Percentiles rank a stretch among this genome's conserved stretches.
Evolutionary conservation across 2,888 invertebrate genomes (phyloP).

Genomic region (Ceraclea dissimilis): DNA sequence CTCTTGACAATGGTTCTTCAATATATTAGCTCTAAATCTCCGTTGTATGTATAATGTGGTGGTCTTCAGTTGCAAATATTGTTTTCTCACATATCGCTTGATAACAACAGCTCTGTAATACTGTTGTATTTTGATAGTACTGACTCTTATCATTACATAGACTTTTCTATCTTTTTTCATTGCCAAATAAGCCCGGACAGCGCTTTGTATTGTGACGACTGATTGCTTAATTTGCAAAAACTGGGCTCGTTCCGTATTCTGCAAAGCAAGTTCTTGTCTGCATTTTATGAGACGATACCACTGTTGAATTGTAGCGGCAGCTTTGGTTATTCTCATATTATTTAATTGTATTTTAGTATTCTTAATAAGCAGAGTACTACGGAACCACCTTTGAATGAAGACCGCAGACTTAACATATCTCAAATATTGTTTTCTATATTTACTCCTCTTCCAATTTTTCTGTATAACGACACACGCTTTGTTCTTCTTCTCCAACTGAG

Average conservation of each 20-base stretch:
- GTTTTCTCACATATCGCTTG: conserved; percentile 34
- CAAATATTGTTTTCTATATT: neutral
- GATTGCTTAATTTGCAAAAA: conserved; percentile 31
- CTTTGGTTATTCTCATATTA: neutral
- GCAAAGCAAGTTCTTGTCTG: neutral
- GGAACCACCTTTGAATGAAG: neutral
- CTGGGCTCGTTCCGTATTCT: conserved; percentile 8
- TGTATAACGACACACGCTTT: conserved; percentile 29
- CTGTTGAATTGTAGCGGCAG: neutral
- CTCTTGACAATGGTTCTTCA: conserved; percentile 12
- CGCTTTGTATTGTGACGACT: conserved; percentile 38
- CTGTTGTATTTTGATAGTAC: conserved; percentile 29
- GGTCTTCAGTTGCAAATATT: conserved; percentile 34
- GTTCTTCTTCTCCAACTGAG: conserved; percentile 3
- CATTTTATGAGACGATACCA: neutral
- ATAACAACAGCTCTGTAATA: conserved; percentile 32
- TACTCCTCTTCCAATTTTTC: conserved; percentile 28
- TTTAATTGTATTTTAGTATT: neutral
- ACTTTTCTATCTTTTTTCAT: conserved; percentile 26
- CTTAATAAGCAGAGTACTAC: neutral
- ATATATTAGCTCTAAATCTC: conserved; percentile 31
- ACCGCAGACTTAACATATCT: neutral
- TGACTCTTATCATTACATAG: conserved; percentile 28
- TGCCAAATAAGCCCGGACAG: neutral
- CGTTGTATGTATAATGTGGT: conserved; percentile 41